Evolutionary conservation across 2,113 vertebrate species (phyloP).

Genomic region (Malurus alboscapulatus): DNA sequence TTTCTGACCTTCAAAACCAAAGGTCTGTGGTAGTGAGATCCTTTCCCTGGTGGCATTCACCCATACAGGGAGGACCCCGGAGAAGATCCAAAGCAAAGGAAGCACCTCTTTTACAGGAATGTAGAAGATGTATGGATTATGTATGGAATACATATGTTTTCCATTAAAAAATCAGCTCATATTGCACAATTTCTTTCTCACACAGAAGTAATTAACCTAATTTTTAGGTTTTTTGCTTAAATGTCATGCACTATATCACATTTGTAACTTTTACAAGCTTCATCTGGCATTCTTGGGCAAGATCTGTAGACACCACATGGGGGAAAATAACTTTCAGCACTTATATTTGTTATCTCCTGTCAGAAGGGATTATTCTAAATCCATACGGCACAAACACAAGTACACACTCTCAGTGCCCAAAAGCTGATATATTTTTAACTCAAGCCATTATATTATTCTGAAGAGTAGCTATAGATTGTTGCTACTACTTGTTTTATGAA

Average conservation of each 20-base stretch:
- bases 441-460: neutral
- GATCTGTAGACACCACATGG: neutral
- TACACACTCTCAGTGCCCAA: neutral
- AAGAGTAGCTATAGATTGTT: neutral
- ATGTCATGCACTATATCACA: neutral
- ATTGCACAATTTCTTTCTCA: neutral
- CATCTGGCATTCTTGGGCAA: conserved; percentile 1
- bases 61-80: neutral
- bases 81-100: neutral
- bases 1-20: neutral
- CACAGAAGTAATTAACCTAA: neutral
- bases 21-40: neutral
- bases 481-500: neutral
- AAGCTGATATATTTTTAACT: neutral
- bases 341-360: neutral
- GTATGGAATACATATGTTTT: neutral
- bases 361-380: neutral
- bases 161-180: neutral
- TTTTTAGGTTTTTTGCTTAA: neutral
- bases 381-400: neutral
- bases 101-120: neutral
- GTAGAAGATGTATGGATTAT: too few relatives aligned
- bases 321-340: neutral
- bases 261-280: conserved; percentile 25
- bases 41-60: neutral